Evolutionary conservation across 2,113 vertebrate species (phyloP), one percentile per base, ranked within the genome.

Genomic region (Lagopus muta): DNA sequence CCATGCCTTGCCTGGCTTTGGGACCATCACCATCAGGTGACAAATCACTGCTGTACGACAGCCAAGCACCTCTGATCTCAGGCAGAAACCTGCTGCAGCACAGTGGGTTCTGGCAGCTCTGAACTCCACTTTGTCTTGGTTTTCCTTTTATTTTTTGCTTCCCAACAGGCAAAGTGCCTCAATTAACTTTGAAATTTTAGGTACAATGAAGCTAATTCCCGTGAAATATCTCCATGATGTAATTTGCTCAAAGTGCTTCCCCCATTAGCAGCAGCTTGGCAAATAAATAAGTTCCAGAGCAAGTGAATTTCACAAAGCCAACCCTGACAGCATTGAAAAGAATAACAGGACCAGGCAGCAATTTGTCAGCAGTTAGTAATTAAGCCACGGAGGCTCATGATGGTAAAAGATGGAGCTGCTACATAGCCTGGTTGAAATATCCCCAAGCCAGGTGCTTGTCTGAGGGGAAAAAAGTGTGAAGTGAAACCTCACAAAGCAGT

Each of bases 251-350:
- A 48, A 94, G 47, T 67, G 78, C 74, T 91, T 40, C 67, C 70
- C 57, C 69, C 61, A 28, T 90, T 69, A 90, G 76, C 74, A 82
- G 86, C 81, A 76, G 62, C 57, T 89, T 89, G 86, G 62, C 3
- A 7, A 92, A 92, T 55, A 96, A 93, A 60, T 55, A 67, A 89
- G 84, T 89, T 84, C 58, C 62, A 76, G 62, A 79, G 74, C 61
- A 40, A 58, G 55, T 12, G 75, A 83, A 64, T 24, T 55, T 70
- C 65, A 88, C 57, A 90, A 60, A 86, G 52, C 4, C 40, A 85
- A 66, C 36, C 45, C 54, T 2, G 25, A 76, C 3, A 1, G 57
- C 27, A 38, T 30, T 57, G 80, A 89, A 62, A 93, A 60, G 73
- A 28, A 66, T 40, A 66, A 55, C 42, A n/a, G 52, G 48, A 61